Base-by-base conservation (phyloP, 2,888 invertebrate genomes). In the Phragmatobia fuliginosa region DNA sequence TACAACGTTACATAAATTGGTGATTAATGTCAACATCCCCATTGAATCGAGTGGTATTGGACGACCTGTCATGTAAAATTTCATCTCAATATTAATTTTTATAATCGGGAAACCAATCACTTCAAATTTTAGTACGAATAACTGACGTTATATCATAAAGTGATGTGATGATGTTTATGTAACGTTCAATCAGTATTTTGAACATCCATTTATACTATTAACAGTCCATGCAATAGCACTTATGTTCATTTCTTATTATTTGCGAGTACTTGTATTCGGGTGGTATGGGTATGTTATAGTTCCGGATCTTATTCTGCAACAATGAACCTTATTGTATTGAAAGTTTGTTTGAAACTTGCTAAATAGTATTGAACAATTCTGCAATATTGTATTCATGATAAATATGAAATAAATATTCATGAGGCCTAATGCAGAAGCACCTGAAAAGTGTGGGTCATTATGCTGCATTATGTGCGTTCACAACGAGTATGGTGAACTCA, bases 151-250 rank as follows among this genome's bases (percentile, higher is more conserved):
- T 45, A 38, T 58, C 58, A 16, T 63, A 41, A 32, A 18, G 18
- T 41, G 56, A 25, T 36, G n/a, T 62, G 31, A 67, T 45, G 52
- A 62, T 68, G 32, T 58, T 63, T 63, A 68, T 68, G 31, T 68
- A 68, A 68, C 33, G 33, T 32, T 58, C 25, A 11, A 67, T 61
- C 36, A 52, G 41, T 36, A 38, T 52, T 62, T 62, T 52, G 52
- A 45, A 38, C 31, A 38, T 62, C 32, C n/a, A 38, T 25, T 58
- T 58, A 21, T 14, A 32, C 21, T 33, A 16, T 66, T 66, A 67
- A 49, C 18, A 33, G 25, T 11, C 25, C 33, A 10, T 52, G 49
- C 56, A 62, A 67, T 67, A 36, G n/a, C 61, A 33, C 25, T 60
- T 60, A 49, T 36, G 28, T 65, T 56, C 38, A 65, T 65, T 65